These are phyloP conservation scores for Heliothis subflexa DNA, from an alignment of 1,140 invertebrate species.

Conservation along the genomic window DNA sequence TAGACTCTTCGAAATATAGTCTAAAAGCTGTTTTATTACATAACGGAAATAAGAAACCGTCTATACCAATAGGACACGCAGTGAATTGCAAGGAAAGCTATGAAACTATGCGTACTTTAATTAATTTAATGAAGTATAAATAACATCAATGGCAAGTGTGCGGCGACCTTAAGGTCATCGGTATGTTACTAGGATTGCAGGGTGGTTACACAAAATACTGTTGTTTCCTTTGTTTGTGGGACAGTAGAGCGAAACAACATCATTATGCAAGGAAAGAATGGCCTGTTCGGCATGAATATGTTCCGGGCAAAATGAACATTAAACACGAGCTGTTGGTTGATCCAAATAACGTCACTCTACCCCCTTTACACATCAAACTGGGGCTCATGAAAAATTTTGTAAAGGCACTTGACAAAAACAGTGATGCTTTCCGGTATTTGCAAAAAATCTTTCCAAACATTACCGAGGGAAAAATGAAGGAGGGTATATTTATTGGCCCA, in stretches of 20 bases:
- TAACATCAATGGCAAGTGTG: conserved; percentile 4
- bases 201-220: conserved; percentile 70
- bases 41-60: conserved; percentile 22
- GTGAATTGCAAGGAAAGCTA: conserved; percentile 19
- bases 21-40: conserved; percentile 31
- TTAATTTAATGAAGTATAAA: conserved; percentile 29
- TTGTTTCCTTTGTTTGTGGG: conserved; percentile 70
- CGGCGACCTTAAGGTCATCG: conserved; percentile 17
- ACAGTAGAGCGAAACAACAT: conserved; percentile 56
- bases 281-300: conserved; percentile 50
- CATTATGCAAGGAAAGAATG: conserved; percentile 58
- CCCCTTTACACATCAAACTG: conserved; percentile 62
- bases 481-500: conserved; percentile 25
- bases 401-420: conserved; percentile 52
- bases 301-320: conserved; percentile 60
- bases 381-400: conserved; percentile 75
- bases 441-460: conserved; percentile 31
- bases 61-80: conserved; percentile 26
- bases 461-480: conserved; percentile 16
- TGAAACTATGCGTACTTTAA: conserved; percentile 6
- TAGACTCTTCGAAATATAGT: conserved; percentile 25
- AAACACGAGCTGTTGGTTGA: conserved; percentile 54
- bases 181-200: conserved; percentile 54
- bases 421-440: conserved; percentile 18
- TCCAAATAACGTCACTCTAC: conserved; percentile 45